Evolutionary conservation across 2,797 vertebrate species (phyloP).

Genomic region (Lycodopsis pacificus): DNA sequence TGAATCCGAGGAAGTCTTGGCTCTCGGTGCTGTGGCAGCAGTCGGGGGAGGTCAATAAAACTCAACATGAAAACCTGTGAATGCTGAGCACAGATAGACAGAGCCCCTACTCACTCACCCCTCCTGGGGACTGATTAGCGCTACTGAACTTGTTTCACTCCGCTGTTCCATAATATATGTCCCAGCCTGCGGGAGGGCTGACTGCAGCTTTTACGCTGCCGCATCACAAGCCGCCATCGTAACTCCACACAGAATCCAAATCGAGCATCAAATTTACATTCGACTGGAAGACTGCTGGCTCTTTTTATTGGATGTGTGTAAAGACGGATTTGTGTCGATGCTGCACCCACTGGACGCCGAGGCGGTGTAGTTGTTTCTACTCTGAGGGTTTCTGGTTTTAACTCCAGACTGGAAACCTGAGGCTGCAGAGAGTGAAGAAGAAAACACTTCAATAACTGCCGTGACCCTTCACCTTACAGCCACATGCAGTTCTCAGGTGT

Average conservation of each 20-base stretch:
- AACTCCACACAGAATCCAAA: constrained; percentile 29
- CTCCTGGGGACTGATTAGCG: constrained; percentile 38
- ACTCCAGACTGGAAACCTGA: neutral
- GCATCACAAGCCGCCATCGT: constrained; percentile 10
- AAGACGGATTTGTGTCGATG: constrained; percentile 2
- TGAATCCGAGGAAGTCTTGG: neutral
- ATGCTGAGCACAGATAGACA: constrained; percentile 3
- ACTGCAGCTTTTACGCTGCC: constrained; percentile 7
- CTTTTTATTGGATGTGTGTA: neutral
- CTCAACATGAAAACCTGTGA: constrained; percentile 12
- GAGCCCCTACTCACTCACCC: neutral
- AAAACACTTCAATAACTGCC: constrained; percentile 5
- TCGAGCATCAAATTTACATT: constrained; percentile 15
- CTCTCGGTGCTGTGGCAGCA: neutral
- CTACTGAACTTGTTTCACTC: constrained; percentile 12
- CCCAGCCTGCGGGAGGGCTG: neutral
- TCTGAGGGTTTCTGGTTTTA: neutral
- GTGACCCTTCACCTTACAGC: neutral
- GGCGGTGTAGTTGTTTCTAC: neutral
- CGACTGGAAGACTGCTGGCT: neutral
- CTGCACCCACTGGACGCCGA: neutral
- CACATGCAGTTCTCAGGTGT: neutral
- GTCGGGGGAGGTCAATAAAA: neutral
- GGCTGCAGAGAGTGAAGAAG: neutral
- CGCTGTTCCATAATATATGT: constrained; percentile 27